Conservation (phyloP, 2,888 invertebrate species). For the Hypsopygia costalis region DNA sequence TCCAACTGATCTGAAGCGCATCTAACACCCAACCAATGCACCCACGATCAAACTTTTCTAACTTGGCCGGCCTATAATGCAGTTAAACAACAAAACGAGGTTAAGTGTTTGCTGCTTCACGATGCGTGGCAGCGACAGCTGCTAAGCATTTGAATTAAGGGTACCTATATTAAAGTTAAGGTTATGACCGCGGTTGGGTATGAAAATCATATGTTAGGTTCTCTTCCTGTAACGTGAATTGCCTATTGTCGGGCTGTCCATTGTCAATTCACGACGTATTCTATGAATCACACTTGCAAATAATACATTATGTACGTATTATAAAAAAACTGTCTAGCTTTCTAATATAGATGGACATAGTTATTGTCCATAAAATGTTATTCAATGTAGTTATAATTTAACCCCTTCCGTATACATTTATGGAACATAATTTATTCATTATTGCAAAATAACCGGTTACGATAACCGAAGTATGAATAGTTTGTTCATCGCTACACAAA, state of each 20-base stretch:
- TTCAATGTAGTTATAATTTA: constrained; percentile 37
- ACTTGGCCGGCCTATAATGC: constrained; percentile 55
- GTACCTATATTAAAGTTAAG: constrained; percentile 36
- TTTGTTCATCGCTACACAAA: constrained; percentile 26
- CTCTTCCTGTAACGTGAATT: constrained; percentile 9
- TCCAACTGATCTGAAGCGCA: constrained; percentile 36
- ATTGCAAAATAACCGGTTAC: constrained; percentile 49
- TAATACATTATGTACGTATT: constrained; percentile 28
- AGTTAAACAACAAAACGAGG: constrained; percentile 70
- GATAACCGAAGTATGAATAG: constrained; percentile 27
- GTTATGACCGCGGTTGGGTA: constrained; percentile 37
- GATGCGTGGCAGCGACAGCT: constrained; percentile 68
- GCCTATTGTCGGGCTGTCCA: constrained; percentile 26
- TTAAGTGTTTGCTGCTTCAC: constrained; percentile 61
- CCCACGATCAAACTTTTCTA: constrained; percentile 24
- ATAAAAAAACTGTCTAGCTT: constrained; percentile 39
- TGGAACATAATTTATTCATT: constrained; percentile 45
- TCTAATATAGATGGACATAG: constrained; percentile 33
- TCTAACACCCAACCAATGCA: constrained; percentile 19
- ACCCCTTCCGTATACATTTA: constrained; percentile 38
- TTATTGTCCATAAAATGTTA: constrained; percentile 37
- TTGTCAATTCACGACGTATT: constrained; percentile 34
- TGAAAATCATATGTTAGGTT: constrained; percentile 3
- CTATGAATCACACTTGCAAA: constrained; percentile 18
- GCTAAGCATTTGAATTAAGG: constrained; percentile 55